Evolutionary conservation across 2,113 vertebrate species (phyloP).

Genomic region (Limnothrissa miodon): DNA sequence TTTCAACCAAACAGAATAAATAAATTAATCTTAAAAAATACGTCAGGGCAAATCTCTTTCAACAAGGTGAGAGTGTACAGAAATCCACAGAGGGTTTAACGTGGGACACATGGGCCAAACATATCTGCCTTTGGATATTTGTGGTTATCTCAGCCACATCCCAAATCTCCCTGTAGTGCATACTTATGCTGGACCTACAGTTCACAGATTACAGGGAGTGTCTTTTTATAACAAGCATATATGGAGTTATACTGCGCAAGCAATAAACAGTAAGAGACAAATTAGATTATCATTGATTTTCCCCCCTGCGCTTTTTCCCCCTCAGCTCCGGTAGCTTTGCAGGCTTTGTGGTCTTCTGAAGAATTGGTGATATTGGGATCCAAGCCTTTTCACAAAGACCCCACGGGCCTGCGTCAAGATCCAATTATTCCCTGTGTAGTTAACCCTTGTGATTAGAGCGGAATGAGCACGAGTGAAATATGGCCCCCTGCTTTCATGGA

Average conservation of each 20-base stretch:
- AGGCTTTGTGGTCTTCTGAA: slow-evolving; percentile 4
- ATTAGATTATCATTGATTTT: slow-evolving; percentile 35
- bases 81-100: neutral
- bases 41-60: neutral
- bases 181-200: neutral
- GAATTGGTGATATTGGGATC: neutral
- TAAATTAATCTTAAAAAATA: neutral
- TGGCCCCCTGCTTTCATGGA: slow-evolving; percentile 4
- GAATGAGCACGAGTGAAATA: neutral
- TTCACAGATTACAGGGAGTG: neutral
- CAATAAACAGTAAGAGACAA: slow-evolving; percentile 33
- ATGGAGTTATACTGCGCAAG: slow-evolving; percentile 32
- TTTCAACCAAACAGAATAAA: neutral
- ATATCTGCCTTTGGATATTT: neutral
- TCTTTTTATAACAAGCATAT: neutral
- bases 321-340: too few relatives aligned
- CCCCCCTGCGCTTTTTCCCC: too few relatives aligned
- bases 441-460: slow-evolving; percentile 4
- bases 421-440: slow-evolving; percentile 19
- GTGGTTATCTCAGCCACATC: neutral
- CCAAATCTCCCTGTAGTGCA: neutral
- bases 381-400: neutral
- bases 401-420: neutral
- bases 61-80: neutral
- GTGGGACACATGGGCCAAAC: neutral